A percentile compares a stretch with the other conserved stretches of the same genome.
phyloP scores from a whole-genome alignment of 2,888 invertebrate genomes.

The Drosophila borealis region DNA sequence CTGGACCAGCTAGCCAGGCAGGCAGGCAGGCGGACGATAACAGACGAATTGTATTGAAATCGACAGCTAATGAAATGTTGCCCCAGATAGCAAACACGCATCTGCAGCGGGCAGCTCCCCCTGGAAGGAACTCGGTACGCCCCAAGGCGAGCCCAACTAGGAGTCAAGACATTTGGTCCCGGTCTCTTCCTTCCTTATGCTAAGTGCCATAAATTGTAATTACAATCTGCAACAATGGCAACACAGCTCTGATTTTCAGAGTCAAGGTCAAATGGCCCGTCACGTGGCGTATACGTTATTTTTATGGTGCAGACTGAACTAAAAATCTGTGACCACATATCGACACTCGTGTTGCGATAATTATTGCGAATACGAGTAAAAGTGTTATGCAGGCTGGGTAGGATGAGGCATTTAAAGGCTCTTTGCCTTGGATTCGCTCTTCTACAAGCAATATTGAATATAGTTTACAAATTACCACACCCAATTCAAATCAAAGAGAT shows the following conservation, averaged over 20 bases:
- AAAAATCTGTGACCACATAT: constrained; percentile 9
- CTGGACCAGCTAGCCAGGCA: background rate
- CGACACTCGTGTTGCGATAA: constrained; percentile 1
- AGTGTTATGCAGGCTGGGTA: too few relatives aligned
- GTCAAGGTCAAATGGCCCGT: constrained; percentile 44
- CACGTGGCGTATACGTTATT: constrained; percentile 49
- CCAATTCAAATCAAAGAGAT: too few relatives aligned
- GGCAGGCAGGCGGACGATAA: constrained; percentile 16
- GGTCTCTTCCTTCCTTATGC: constrained; percentile 16
- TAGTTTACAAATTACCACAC: too few relatives aligned
- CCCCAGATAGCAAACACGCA: constrained; percentile 30
- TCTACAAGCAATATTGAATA: too few relatives aligned
- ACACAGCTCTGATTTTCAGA: background rate
- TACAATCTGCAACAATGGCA: constrained; percentile 23
- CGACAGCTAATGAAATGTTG: constrained; percentile 63
- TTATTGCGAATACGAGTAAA: constrained; percentile 23
- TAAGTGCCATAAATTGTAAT: constrained; percentile 50
- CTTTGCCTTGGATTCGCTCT: too few relatives aligned
- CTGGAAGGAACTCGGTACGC: background rate
- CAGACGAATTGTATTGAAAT: constrained; percentile 45
- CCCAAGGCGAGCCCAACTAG: constrained; percentile 5
- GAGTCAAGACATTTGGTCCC: constrained; percentile 1
- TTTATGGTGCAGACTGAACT: constrained; percentile 26
- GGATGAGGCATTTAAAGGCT: too few relatives aligned
- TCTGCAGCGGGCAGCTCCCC: constrained; percentile 24